Conservation (phyloP, 2,797 vertebrate genomes). For the Aeoliscus strigatus region DNA sequence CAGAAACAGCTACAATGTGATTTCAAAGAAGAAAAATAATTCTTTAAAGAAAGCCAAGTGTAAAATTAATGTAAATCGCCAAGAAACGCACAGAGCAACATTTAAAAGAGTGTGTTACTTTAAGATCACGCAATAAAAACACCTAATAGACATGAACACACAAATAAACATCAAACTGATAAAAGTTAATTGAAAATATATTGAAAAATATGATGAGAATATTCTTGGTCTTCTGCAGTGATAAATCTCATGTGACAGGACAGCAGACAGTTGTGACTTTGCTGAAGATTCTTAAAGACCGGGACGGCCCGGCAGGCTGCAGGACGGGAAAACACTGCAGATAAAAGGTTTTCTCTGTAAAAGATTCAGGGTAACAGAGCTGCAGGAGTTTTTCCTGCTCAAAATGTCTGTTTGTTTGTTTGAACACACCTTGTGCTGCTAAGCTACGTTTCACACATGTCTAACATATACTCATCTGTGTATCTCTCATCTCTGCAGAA, state of each 20-base stretch:
- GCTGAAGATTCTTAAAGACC: neutral
- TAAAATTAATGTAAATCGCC: no score
- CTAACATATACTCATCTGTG: neutral
- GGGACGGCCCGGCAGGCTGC: slow-evolving; percentile 22
- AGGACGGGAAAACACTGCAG: slow-evolving; percentile 47
- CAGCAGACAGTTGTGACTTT: slow-evolving; percentile 14
- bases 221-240: no score
- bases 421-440: no score
- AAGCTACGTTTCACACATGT: no score
- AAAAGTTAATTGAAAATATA: no score
- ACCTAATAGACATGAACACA: no score
- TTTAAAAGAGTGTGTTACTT: no score
- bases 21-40: neutral
- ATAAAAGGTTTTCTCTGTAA: slow-evolving; percentile 4
- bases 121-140: no score
- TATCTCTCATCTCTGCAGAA: slow-evolving; percentile 51
- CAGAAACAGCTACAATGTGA: neutral
- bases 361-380: slow-evolving; percentile 8
- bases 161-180: no score
- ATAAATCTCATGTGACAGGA: neutral
- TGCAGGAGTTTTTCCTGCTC: slow-evolving; percentile 39
- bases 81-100: no score
- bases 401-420: slow-evolving; percentile 35
- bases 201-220: no score
- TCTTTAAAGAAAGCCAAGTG: neutral